Percentiles rank a stretch among this genome's conserved stretches.
Conservation (phyloP, 1,140 invertebrate species). For the Drosophila willistoni region DNA sequence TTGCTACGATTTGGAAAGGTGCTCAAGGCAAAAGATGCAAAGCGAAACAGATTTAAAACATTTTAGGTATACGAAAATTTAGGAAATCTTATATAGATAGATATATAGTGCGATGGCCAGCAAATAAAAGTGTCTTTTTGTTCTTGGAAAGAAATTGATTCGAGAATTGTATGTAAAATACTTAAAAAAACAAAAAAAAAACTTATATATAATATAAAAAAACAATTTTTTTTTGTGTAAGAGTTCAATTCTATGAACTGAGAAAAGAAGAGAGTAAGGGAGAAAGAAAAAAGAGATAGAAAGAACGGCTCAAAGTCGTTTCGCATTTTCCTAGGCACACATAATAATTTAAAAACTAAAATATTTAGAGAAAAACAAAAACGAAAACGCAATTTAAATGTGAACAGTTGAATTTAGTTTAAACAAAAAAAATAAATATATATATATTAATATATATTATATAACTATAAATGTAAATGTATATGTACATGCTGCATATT, state of each 20-base stretch:
- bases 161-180: conserved; percentile 44
- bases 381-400: conserved; percentile 45
- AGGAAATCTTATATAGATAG: neutral
- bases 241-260: conserved; percentile 68
- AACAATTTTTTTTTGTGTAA: conserved; percentile 21
- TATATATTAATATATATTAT: conserved; percentile 33
- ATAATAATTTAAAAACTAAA: conserved; percentile 27
- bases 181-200: no score
- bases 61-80: neutral
- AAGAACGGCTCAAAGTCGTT: conserved; percentile 68
- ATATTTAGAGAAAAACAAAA: conserved; percentile 47
- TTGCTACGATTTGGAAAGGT: no score
- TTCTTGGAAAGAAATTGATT: conserved; percentile 58
- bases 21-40: no score
- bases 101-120: conserved; percentile 22
- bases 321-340: conserved; percentile 66
- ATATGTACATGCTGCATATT: conserved; percentile 19
- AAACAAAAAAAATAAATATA: conserved; percentile 41
- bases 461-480: conserved; percentile 24
- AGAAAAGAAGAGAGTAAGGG: neutral
- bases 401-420: conserved; percentile 69
- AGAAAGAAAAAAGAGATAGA: neutral
- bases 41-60: no score
- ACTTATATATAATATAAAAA: conserved; percentile 27
- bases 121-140: conserved; percentile 71